Base-by-base conservation (phyloP, 1,140 invertebrate genomes). In the Drosophila funebris region DNA sequence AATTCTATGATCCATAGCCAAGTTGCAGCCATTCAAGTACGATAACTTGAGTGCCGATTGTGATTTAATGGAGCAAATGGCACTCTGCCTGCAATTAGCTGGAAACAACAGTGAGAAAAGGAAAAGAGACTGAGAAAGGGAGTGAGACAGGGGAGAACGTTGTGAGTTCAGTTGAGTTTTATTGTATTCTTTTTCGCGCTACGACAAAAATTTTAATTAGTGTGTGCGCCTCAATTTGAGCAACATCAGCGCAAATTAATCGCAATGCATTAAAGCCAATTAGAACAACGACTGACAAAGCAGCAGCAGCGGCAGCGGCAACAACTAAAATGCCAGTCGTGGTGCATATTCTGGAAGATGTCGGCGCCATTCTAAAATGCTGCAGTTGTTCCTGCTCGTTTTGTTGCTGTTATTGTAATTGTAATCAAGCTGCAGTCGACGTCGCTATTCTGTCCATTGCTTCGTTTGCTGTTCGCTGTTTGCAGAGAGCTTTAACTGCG, bases 121-220 rank as follows among this genome's bases (percentile, higher is more conserved):
- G 67, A 36, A 24, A 31, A n/a, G 16, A 29, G 27, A 39, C 22
- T 16, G 14, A 5, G 33, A 22, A 29, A 1, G 3, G 22, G 13
- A n/a, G n/a, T n/a, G n/a, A n/a, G n/a, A n/a, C n/a, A n/a, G n/a
- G 4, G 14, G 7, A 18, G 13, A 4, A 14, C 0, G 54, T 44
- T 48, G 57, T 67, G 33, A 68, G 14, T 46, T 52, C 27, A 33
- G 33, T 24, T 33, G 27, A 29, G 41, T 61, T 41, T 54, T 18
- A 20, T 36, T 18, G 29, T 36, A 50, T n/a, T 66, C 36, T 46
- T 70, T 70, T 62, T 53, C 48, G 58, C 31, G 63, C 60, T 73
- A 81, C 18, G 46, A 76, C 48, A 85, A 87, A 58, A 76, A 87
- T 87, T 77, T 87, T 85, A 85, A 85, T 85, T 85, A 85, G 81